A percentile compares a stretch with the other conserved stretches of the same genome.
These are phyloP conservation scores for Thunnus thynnus DNA, from an alignment of 2,113 vertebrate genomes.

Conservation along the genomic window DNA sequence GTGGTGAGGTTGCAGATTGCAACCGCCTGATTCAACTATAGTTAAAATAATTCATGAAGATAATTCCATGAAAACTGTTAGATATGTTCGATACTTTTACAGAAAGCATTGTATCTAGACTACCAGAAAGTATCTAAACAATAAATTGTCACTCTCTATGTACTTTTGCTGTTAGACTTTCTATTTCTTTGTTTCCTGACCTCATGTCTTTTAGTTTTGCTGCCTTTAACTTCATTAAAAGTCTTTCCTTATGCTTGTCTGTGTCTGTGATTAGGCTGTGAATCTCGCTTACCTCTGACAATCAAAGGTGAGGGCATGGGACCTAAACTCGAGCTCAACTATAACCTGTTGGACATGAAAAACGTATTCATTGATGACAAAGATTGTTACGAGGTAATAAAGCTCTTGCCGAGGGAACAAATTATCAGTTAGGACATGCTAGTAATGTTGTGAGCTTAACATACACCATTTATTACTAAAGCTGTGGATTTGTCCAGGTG, in stretches of 20 bases:
- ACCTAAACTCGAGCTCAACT: constrained; percentile 85
- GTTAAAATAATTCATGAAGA: too few species aligned
- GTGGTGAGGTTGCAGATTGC: too few species aligned
- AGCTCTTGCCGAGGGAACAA: neutral
- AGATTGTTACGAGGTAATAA: constrained; percentile 86
- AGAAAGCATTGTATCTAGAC: too few species aligned
- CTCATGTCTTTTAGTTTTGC: neutral
- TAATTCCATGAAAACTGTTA: neutral
- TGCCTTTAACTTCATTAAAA: constrained; percentile 12
- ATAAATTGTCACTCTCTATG: neutral
- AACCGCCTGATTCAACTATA: too few species aligned
- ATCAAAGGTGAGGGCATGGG: constrained; percentile 89
- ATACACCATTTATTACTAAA: neutral
- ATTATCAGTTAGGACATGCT: neutral
- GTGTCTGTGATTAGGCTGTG: constrained; percentile 82
- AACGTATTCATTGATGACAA: constrained; percentile 83
- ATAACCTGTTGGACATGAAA: constrained; percentile 83
- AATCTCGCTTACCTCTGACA: constrained; percentile 86
- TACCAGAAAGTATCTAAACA: too few species aligned
- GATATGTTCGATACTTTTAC: neutral
- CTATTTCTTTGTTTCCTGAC: neutral
- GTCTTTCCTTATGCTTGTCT: neutral
- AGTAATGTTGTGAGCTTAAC: neutral
- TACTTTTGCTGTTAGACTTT: neutral
- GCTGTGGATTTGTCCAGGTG: constrained; percentile 73